Evolutionary conservation across 1,140 invertebrate species (phyloP), one percentile per base, ranked within the genome.

Genomic region (Meloidogyne hapla): DNA sequence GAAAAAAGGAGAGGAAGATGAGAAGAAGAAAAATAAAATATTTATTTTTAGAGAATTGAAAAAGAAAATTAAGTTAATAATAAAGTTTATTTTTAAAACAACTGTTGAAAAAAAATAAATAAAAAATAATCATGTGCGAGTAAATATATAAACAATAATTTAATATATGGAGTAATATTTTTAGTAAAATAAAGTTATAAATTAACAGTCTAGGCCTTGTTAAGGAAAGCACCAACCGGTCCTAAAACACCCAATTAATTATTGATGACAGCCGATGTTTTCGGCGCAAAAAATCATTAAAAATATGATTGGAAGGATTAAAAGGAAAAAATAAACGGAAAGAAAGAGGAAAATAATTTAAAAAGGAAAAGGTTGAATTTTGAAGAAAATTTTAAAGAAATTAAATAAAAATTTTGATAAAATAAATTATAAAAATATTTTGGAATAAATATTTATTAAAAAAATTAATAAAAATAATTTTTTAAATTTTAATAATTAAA

Each of bases 161-260:
- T 45, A n/a, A n/a, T 45, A 18, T 45, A 45, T 15, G 42, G 13
- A 45, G 18, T 45, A 6, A 45, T n/a, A 45, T n/a, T 56, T 56
- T 56, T 56, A 56, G 18, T 56, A 56, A 56, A 56, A 56, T 5
- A 56, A 18, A 56, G n/a, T 56, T 56, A n/a, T n/a, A 56, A 2
- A n/a, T 56, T 56, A 15, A 56, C n/a, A n/a, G 48, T 56, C 48
- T 56, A 56, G 48, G 48, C 48, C 18, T 21, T 48, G 15, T 18
- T 48, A 18, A n/a, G n/a, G 8, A 13, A n/a, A 48, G 45, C 45
- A n/a, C 18, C 18, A 56, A n/a, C 48, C 13, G 45, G 48, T 56
- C 48, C n/a, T n/a, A 48, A 48, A 48, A 48, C n/a, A 56, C 48
- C 48, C n/a, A 56, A 56, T 56, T 56, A 56, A 56, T 56, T 56